These are phyloP conservation scores for Meloidogyne hapla DNA, from an alignment of 1,140 invertebrate species.

Conservation along the genomic window DNA sequence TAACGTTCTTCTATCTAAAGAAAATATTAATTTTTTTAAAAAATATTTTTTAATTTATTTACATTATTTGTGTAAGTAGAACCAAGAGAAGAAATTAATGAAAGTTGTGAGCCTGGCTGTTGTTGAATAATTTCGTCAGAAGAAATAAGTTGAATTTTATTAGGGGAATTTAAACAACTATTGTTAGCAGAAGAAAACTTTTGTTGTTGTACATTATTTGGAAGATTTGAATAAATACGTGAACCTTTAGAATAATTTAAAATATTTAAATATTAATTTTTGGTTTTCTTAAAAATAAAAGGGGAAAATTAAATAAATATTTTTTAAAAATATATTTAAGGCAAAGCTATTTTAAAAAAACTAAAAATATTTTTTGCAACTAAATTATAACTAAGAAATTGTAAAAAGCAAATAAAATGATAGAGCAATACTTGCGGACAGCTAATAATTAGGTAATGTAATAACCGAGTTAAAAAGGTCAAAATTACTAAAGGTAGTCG, in stretches of 20 bases:
- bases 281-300: no score
- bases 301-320: background rate
- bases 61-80: constrained; percentile 39
- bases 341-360: background rate
- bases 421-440: no score
- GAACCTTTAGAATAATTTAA: background rate
- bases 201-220: background rate
- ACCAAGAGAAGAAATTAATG: constrained; percentile 23
- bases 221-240: constrained; percentile 26
- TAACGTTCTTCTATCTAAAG: constrained; percentile 45
- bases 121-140: constrained; percentile 10
- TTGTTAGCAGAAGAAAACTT: background rate
- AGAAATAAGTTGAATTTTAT: constrained; percentile 5
- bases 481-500: no score
- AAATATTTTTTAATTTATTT: constrained; percentile 7
- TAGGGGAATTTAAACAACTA: constrained; percentile 13
- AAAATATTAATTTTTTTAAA: constrained; percentile 12
- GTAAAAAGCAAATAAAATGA: background rate
- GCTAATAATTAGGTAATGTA: no score
- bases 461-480: no score
- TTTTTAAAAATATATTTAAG: background rate
- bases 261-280: background rate
- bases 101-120: constrained; percentile 23
- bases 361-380: background rate
- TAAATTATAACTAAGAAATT: background rate